A percentile compares a stretch with the other conserved stretches of the same genome.
phyloP scores from a whole-genome alignment of 1,140 invertebrate species.

The Saxidomus purpurata region DNA sequence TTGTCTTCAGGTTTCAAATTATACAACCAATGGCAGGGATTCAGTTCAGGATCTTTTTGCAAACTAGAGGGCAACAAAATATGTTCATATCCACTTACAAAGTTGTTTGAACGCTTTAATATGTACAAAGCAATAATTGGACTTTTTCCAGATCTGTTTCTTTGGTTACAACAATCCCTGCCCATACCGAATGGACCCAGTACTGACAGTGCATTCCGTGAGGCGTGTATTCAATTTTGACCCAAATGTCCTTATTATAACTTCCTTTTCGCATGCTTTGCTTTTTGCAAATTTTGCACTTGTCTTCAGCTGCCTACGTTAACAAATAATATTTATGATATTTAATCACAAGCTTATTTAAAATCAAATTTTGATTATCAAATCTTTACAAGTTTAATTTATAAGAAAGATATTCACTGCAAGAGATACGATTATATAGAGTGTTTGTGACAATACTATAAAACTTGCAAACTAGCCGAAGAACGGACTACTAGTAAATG shows the following conservation, averaged over 20 bases:
- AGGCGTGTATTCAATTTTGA: neutral
- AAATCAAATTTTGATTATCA: too few relatives aligned
- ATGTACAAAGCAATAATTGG: neutral
- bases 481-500: too few relatives aligned
- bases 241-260: neutral
- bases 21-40: neutral
- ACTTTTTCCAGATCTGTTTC: neutral
- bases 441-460: too few relatives aligned
- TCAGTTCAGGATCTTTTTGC: neutral
- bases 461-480: too few relatives aligned
- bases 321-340: too few relatives aligned
- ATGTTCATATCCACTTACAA: too few relatives aligned
- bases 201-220: neutral
- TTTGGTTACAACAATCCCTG: neutral
- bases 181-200: neutral
- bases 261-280: neutral
- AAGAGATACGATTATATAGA: too few relatives aligned
- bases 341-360: too few relatives aligned
- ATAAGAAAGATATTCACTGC: too few relatives aligned
- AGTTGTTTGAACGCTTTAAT: neutral
- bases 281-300: neutral
- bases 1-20: too few relatives aligned
- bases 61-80: neutral
- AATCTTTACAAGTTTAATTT: too few relatives aligned
- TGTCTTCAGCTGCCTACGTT: neutral